These are phyloP conservation scores for Camptogramma bilineatum DNA, from an alignment of 2,888 invertebrate genomes.

Conservation along the genomic window DNA sequence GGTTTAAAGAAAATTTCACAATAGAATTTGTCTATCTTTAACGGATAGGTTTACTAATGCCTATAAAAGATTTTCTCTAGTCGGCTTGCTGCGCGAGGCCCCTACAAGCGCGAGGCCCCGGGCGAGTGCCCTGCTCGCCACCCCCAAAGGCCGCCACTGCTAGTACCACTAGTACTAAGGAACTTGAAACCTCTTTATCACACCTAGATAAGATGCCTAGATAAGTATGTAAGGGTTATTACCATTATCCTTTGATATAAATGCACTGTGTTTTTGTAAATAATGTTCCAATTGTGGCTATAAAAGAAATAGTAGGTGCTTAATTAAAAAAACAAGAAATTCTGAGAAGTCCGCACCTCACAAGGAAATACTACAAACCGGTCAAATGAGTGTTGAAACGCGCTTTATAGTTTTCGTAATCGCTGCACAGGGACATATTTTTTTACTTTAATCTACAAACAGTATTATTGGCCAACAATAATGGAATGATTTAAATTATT, in stretches of 20 bases:
- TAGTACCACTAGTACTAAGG: too few relatives aligned
- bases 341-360: conserved; percentile 27
- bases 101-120: too few relatives aligned
- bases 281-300: conserved; percentile 6
- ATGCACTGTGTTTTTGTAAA: conserved; percentile 7
- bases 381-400: conserved; percentile 26
- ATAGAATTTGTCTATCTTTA: too few relatives aligned
- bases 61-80: too few relatives aligned
- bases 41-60: too few relatives aligned
- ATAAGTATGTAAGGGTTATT: conserved; percentile 1
- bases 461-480: neutral
- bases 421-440: conserved; percentile 17
- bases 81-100: too few relatives aligned
- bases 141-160: too few relatives aligned
- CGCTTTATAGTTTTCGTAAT: conserved; percentile 23
- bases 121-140: too few relatives aligned
- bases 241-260: neutral
- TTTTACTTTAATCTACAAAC: conserved; percentile 2
- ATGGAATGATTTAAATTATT: neutral
- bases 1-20: too few relatives aligned
- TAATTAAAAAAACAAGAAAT: conserved; percentile 28
- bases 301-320: conserved; percentile 8
- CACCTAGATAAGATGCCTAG: neutral
- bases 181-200: conserved; percentile 14
- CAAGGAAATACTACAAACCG: conserved; percentile 32